phyloP scores from a whole-genome alignment of 2,113 vertebrate species.

The Bufo bufo region DNA sequence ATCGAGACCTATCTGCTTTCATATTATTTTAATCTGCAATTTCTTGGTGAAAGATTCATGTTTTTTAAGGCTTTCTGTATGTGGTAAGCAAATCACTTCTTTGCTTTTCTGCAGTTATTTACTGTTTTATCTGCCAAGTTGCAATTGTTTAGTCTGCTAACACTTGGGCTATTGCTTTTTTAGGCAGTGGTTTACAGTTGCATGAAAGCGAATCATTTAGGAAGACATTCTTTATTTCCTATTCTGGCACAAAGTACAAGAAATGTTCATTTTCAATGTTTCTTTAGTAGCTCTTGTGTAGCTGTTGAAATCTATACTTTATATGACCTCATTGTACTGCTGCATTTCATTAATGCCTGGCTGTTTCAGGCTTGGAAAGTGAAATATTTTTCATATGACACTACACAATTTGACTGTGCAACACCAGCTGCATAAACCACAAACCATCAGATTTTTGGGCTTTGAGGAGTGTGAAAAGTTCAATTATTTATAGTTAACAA shows the following conservation, averaged over 20 bases:
- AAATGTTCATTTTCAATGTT: constrained; percentile 89
- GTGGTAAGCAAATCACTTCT: constrained; percentile 68
- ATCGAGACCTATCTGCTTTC: constrained; percentile 64
- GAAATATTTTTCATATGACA: constrained; percentile 99
- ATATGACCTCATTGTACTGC: constrained; percentile 93
- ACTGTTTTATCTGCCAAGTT: constrained; percentile 81
- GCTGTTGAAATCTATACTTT: constrained; percentile 96
- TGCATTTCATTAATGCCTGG: constrained; percentile 98
- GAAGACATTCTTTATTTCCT: constrained; percentile 79
- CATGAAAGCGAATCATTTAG: constrained; percentile 88
- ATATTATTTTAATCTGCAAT: constrained; percentile 70
- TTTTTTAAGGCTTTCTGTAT: constrained; percentile 85
- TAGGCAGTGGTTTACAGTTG: constrained; percentile 84
- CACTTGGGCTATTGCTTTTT: constrained; percentile 82
- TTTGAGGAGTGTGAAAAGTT: constrained; percentile 97
- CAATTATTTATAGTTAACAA: constrained; percentile 85
- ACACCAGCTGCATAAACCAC: constrained; percentile 94
- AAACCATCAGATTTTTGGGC: constrained; percentile 89
- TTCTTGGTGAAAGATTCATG: constrained; percentile 69
- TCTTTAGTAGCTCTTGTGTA: constrained; percentile 84
- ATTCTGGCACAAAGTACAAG: constrained; percentile 85
- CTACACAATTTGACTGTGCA: constrained; percentile 82
- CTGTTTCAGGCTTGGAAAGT: constrained; percentile 82
- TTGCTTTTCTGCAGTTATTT: constrained; percentile 85
- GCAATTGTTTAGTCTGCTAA: constrained; percentile 94